Conservation (phyloP, 2,113 vertebrate species). For the Scophthalmus maximus region DNA sequence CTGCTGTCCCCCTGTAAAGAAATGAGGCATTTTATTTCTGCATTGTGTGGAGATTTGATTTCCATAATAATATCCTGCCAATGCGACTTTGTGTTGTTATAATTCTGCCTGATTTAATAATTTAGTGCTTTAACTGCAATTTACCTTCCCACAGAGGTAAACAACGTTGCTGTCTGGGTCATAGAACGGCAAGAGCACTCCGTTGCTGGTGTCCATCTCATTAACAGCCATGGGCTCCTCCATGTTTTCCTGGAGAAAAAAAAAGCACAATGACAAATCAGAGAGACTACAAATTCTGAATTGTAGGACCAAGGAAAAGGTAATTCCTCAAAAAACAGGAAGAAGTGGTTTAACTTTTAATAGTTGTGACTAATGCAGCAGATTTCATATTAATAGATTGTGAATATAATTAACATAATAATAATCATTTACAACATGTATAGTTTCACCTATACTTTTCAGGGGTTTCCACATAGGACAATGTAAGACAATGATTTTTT, state of each 20-base stretch:
- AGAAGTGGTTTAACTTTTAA: neutral
- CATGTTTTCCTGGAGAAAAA: slow-evolving; percentile 87
- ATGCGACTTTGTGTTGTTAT: neutral
- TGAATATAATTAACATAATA: too few relatives aligned
- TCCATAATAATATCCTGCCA: too few relatives aligned
- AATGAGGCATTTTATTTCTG: slow-evolving; percentile 12
- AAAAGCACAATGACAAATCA: neutral
- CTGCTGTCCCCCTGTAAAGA: slow-evolving; percentile 93
- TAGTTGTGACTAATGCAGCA: too few relatives aligned
- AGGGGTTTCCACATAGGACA: neutral
- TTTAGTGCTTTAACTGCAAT: neutral
- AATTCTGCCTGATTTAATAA: neutral
- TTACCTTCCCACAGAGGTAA: slow-evolving; percentile 97
- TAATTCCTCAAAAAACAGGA: neutral
- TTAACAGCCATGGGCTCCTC: slow-evolving; percentile 92
- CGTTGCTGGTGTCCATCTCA: slow-evolving; percentile 97
- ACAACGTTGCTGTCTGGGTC: slow-evolving; percentile 95
- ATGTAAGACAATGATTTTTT: too few relatives aligned
- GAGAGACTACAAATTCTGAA: neutral
- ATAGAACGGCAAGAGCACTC: slow-evolving; percentile 95
- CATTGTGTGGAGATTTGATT: too few relatives aligned
- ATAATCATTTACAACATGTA: neutral
- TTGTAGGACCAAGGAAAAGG: neutral
- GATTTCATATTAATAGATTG: too few relatives aligned
- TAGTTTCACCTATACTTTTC: neutral